Conservation (phyloP, 1,140 invertebrate genomes). For the Pogonus chalceus region DNA sequence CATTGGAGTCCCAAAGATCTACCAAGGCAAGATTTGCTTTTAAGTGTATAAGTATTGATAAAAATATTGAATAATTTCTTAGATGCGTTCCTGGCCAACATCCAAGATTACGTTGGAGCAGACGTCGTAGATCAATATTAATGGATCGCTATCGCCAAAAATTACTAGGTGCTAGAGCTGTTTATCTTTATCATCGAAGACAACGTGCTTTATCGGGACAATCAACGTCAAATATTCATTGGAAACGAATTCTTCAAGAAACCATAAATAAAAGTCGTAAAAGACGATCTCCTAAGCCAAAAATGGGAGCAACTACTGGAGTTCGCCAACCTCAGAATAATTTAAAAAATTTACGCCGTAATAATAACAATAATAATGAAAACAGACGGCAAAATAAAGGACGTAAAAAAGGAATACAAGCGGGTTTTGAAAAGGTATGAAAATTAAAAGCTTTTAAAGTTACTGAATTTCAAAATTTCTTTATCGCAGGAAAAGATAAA, state of each 20-base stretch:
- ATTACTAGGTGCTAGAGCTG: not conserved
- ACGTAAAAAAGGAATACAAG: conserved; percentile 19
- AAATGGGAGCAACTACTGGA: conserved; percentile 20
- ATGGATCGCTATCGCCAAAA: conserved; percentile 20
- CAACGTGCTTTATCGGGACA: conserved; percentile 16
- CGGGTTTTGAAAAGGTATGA: conserved; percentile 22
- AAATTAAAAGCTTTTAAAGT: not conserved
- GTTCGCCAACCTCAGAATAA: conserved; percentile 23
- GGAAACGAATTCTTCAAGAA: not conserved
- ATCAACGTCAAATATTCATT: not conserved
- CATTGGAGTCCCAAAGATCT: conserved; percentile 74
- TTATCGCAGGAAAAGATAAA: conserved; percentile 17
- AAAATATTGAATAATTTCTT: conserved; percentile 20
- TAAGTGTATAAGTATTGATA: not conserved
- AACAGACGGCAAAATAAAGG: conserved; percentile 12
- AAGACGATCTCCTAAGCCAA: conserved; percentile 19
- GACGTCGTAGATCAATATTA: conserved; percentile 50
- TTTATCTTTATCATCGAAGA: not conserved
- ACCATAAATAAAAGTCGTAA: not conserved
- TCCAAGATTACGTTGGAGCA: conserved; percentile 67
- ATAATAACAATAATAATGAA: not conserved
- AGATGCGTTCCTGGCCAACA: conserved; percentile 72
- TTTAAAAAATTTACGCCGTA: conserved; percentile 1
- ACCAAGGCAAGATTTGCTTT: conserved; percentile 43
- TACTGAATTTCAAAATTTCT: not conserved